phyloP scores from a whole-genome alignment of 2,113 vertebrate genomes.

The Lamprologus callipterus region DNA sequence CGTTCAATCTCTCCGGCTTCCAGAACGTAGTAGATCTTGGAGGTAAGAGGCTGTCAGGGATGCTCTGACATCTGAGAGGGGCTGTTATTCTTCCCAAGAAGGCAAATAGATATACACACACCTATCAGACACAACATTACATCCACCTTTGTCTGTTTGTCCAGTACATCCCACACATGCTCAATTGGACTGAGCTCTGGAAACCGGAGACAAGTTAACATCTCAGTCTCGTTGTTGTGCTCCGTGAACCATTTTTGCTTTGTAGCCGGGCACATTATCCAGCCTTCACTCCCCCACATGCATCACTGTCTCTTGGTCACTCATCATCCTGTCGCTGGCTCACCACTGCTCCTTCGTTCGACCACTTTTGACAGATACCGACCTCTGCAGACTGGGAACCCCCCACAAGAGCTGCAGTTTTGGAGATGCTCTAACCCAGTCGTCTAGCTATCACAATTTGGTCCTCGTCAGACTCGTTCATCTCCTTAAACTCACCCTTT shows the following conservation, averaged over 20 bases:
- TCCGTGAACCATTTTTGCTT: not conserved
- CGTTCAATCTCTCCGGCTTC: conserved; percentile 67
- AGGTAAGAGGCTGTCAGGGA: conserved; percentile 31
- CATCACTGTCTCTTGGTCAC: not conserved
- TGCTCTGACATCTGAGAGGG: not conserved
- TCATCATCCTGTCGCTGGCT: not conserved
- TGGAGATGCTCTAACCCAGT: not conserved
- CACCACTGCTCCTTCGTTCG: not conserved
- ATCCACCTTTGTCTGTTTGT: not conserved
- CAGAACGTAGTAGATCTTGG: conserved; percentile 63
- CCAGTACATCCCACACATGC: not conserved
- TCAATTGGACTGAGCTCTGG: not conserved
- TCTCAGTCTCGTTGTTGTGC: not conserved
- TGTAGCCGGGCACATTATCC: not conserved
- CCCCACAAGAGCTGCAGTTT: not conserved
- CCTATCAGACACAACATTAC: not conserved
- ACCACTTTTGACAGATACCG: not conserved
- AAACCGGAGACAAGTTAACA: not conserved
- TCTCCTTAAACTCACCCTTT: accelerated
- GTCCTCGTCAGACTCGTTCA: not conserved
- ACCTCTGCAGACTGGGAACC: accelerated
- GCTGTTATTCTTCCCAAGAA: not conserved
- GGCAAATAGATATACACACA: not conserved
- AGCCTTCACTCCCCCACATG: not conserved
- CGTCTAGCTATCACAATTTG: not conserved